Conservation (phyloP, 2,888 invertebrate species). For the Auanema sp. region DNA sequence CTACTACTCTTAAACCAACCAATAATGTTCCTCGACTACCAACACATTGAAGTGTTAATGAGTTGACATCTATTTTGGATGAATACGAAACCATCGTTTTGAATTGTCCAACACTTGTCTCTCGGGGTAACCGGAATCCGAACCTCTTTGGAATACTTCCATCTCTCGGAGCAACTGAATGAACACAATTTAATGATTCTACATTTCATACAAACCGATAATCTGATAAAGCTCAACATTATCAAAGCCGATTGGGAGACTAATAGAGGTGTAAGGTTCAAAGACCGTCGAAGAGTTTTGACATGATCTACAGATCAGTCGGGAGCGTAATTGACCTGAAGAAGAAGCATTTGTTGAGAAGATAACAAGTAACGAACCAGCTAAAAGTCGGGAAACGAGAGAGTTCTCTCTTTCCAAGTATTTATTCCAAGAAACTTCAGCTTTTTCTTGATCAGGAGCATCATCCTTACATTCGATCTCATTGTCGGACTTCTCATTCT, state of each 20-base stretch:
- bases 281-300: conserved; percentile 78
- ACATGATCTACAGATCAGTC: conserved; percentile 81
- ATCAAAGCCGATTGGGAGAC: conserved; percentile 87
- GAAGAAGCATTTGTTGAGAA: conserved; percentile 77
- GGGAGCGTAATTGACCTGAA: conserved; percentile 87
- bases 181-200: background rate
- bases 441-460: conserved; percentile 32
- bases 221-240: conserved; percentile 74
- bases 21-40: conserved; percentile 27
- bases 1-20: conserved; percentile 14
- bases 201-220: conserved; percentile 26
- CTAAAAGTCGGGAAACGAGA: conserved; percentile 38
- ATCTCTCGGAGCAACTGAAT: conserved; percentile 69
- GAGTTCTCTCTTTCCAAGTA: conserved; percentile 25
- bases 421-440: conserved; percentile 23
- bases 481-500: conserved; percentile 77
- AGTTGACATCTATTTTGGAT: conserved; percentile 17
- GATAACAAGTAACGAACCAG: conserved; percentile 16
- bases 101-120: conserved; percentile 36
- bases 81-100: conserved; percentile 29
- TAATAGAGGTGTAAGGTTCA: conserved; percentile 87
- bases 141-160: conserved; percentile 83
- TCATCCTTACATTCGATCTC: conserved; percentile 69
- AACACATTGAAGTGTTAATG: conserved; percentile 37
- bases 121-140: conserved; percentile 79